Conservation (phyloP, 2,797 vertebrate species). For the Buphagus erythrorhynchus region DNA sequence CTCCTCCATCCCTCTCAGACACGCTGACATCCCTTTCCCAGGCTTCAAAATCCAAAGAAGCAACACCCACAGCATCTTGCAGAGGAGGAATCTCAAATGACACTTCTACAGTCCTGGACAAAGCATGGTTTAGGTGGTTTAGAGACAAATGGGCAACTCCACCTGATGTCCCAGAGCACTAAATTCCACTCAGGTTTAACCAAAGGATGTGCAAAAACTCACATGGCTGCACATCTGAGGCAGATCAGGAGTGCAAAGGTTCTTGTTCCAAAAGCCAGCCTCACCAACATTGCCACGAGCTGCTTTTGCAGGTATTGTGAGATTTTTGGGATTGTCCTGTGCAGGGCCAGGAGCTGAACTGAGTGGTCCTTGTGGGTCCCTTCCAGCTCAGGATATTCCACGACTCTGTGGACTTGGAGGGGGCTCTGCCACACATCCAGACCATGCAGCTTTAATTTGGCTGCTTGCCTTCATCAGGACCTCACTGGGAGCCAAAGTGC, state of each 20-base stretch:
- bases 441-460: not conserved
- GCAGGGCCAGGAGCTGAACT: not conserved
- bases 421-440: not conserved
- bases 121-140: not conserved
- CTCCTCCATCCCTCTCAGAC: not conserved
- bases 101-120: rapidly evolving
- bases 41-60: not conserved
- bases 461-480: not conserved
- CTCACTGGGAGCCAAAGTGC: not conserved
- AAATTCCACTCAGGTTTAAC: not conserved
- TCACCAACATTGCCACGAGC: not conserved
- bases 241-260: not conserved
- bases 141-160: not conserved
- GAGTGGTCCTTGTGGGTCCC: not conserved
- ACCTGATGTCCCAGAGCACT: not conserved
- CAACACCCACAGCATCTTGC: not conserved
- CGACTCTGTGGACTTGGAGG: rapidly evolving
- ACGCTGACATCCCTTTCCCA: not conserved
- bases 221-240: conserved; percentile 16
- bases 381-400: not conserved
- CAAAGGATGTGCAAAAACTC: conserved; percentile 19
- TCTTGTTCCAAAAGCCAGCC: not conserved
- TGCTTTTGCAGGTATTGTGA: not conserved
- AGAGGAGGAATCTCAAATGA: not conserved
- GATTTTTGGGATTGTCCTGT: not conserved